phyloP scores from a whole-genome alignment of 2,797 vertebrate genomes.

The Phoxinus dragarum region DNA sequence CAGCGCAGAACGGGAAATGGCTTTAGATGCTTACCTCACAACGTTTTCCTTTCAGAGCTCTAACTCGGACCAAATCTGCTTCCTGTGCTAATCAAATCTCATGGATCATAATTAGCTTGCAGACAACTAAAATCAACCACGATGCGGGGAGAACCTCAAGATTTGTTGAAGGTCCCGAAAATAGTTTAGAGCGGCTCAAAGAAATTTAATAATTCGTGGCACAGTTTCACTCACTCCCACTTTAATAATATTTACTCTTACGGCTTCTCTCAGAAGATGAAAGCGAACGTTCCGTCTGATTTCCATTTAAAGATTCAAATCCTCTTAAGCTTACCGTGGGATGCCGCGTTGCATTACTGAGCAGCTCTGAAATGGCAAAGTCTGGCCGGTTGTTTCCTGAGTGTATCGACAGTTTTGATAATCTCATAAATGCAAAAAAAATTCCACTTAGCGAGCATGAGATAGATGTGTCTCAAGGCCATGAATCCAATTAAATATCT shows the following conservation, averaged over 20 bases:
- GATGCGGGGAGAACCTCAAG: conserved; percentile 48
- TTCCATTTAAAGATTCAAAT: conserved; percentile 62
- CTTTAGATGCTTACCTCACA: conserved; percentile 63
- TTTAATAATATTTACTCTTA: conserved; percentile 58
- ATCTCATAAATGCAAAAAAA: conserved; percentile 53
- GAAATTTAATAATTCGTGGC: conserved; percentile 26
- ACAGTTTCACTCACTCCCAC: conserved; percentile 41
- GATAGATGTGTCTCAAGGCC: conserved; percentile 56
- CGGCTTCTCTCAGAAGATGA: conserved; percentile 51
- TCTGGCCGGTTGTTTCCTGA: conserved; percentile 49
- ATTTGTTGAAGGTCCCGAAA: not conserved
- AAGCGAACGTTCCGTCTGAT: conserved; percentile 54
- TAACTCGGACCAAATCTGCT: conserved; percentile 63
- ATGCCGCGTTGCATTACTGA: conserved; percentile 42
- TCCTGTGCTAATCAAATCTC: conserved; percentile 65
- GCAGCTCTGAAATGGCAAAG: conserved; percentile 53
- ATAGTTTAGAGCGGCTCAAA: conserved; percentile 33
- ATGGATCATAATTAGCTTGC: conserved; percentile 63
- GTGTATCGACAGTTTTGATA: conserved; percentile 57
- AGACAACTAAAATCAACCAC: conserved; percentile 67
- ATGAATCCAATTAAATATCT: conserved; percentile 59
- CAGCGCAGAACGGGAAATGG: conserved; percentile 70
- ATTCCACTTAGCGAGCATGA: conserved; percentile 45
- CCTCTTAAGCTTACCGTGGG: conserved; percentile 48
- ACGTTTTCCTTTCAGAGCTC: conserved; percentile 69